A percentile compares a stretch with the other conserved stretches of the same genome.
Conservation (phyloP, 2,888 invertebrate genomes). For the Clusia tigrina region DNA sequence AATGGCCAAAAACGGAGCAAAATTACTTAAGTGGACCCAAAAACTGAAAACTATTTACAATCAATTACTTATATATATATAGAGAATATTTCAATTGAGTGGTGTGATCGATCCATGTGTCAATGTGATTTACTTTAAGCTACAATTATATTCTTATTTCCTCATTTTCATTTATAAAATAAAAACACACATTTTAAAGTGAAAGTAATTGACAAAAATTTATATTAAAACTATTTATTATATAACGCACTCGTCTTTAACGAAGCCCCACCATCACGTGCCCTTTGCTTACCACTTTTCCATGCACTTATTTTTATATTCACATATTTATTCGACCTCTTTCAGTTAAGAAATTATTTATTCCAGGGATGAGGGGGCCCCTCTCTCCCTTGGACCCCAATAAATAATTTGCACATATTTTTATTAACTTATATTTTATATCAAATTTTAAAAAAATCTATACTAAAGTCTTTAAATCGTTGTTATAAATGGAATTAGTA, state of each 20-base stretch:
- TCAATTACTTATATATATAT: neutral
- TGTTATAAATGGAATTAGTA: no score
- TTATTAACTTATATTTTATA: no score
- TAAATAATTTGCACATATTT: no score
- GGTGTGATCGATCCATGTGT: constrained; percentile 22
- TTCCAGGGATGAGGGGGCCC: no score
- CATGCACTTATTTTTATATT: constrained; percentile 9
- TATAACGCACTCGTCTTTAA: neutral
- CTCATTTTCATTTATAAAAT: constrained; percentile 1
- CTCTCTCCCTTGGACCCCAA: no score
- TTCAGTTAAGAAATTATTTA: no score
- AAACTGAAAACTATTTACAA: neutral
- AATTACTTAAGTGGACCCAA: constrained; percentile 11
- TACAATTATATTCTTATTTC: constrained; percentile 6
- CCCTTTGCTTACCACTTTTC: constrained; percentile 16
- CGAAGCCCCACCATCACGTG: constrained; percentile 23
- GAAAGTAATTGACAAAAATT: neutral
- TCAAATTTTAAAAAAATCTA: no score
- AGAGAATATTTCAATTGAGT: constrained; percentile 11
- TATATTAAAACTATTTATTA: neutral
- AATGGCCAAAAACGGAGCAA: neutral
- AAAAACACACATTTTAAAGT: no score
- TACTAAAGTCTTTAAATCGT: no score
- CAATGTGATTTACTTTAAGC: constrained; percentile 30
- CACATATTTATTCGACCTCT: constrained; percentile 1